Conservation (phyloP, 2,113 vertebrate species). For the Nesoenas mayeri region DNA sequence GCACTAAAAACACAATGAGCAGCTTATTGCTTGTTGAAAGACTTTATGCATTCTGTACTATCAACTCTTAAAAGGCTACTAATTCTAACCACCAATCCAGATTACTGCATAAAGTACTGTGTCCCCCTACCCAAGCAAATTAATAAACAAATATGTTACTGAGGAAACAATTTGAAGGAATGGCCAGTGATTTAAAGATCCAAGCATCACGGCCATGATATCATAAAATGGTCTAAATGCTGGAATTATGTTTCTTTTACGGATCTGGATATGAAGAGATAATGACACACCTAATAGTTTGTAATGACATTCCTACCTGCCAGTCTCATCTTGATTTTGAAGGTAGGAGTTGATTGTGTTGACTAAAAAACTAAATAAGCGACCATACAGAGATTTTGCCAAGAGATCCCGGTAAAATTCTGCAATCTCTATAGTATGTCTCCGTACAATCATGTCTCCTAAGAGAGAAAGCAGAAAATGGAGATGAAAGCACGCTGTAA, state of each 20-base stretch:
- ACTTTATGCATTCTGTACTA: neutral
- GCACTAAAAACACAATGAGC: neutral
- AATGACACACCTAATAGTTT: neutral
- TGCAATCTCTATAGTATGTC: constrained; percentile 83
- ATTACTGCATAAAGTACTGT: neutral
- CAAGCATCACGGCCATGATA: neutral
- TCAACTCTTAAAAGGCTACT: neutral
- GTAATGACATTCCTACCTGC: constrained; percentile 73
- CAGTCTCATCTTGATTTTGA: constrained; percentile 80
- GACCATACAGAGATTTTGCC: constrained; percentile 88
- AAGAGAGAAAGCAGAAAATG: neutral
- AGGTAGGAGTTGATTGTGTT: constrained; percentile 87
- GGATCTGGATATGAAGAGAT: neutral
- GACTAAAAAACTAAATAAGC: constrained; percentile 91
- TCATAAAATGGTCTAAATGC: neutral
- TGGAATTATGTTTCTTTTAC: neutral
- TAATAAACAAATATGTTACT: neutral
- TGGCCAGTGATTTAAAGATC: neutral
- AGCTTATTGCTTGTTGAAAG: neutral
- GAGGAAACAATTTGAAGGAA: neutral
- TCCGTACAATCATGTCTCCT: constrained; percentile 88
- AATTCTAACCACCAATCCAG: neutral
- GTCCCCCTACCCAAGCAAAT: neutral
- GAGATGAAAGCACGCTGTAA: neutral
- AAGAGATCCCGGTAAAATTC: constrained; percentile 89